Evolutionary conservation across 92 coral and sea anemone genomes (phyloP).

Genomic region (Umimayanthus chanpuru): DNA sequence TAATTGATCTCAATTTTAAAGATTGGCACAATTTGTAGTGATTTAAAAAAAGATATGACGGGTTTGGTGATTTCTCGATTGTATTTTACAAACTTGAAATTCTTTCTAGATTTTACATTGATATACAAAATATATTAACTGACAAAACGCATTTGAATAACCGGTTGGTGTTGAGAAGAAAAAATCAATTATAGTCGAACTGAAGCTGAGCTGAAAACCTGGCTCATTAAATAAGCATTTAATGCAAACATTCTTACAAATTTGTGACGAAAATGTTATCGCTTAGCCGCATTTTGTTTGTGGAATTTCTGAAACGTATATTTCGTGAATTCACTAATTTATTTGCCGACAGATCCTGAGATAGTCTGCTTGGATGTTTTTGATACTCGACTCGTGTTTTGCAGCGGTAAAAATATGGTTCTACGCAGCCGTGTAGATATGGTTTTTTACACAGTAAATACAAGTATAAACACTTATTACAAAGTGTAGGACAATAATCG

Average conservation of each 20-base stretch:
- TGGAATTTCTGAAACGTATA: background rate
- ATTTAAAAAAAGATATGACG: slow-evolving; percentile 1
- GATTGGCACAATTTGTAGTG: background rate
- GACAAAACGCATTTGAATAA: background rate
- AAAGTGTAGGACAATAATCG: background rate
- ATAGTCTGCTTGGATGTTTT: no score
- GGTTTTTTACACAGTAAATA: background rate
- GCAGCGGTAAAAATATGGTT: no score
- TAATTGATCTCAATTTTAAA: background rate
- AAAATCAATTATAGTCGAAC: background rate
- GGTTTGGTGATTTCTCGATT: background rate
- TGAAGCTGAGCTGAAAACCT: background rate
- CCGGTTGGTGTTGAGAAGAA: background rate
- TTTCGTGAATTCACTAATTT: background rate
- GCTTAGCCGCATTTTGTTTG: background rate
- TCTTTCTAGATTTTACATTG: background rate
- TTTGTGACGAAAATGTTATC: background rate
- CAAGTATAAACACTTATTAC: background rate
- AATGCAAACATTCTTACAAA: background rate
- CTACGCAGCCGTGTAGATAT: no score
- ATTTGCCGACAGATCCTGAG: no score
- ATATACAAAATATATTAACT: background rate
- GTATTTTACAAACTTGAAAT: background rate
- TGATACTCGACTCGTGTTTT: no score
- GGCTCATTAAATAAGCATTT: background rate